Evolutionary conservation across 1,140 invertebrate genomes (phyloP).

Genomic region (Drosophila funebris): DNA sequence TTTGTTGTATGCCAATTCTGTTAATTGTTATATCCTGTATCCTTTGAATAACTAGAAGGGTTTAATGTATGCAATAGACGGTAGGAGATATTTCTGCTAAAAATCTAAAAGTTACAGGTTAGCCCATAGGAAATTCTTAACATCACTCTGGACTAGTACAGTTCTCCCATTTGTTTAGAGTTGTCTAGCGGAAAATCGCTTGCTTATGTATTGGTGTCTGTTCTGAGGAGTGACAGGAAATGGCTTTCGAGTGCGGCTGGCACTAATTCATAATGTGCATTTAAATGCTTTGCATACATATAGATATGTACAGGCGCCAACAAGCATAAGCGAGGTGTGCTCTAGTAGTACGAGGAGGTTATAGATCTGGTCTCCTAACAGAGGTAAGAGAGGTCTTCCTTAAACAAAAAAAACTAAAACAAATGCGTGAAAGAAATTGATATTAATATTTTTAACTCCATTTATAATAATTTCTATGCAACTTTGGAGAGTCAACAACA

Average conservation of each 20-base stretch:
- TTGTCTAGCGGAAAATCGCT: background rate
- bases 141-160: background rate
- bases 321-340: background rate
- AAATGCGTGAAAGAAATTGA: no score
- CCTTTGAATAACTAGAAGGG: no score
- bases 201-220: background rate
- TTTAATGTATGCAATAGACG: no score
- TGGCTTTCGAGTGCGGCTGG: slow-evolving; percentile 34
- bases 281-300: slow-evolving; percentile 18
- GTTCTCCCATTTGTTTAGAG: background rate
- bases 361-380: no score
- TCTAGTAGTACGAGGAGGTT: no score
- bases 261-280: slow-evolving; percentile 21
- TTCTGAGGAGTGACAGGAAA: slow-evolving; percentile 20
- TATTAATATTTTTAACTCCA: no score
- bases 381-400: no score
- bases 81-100: no score
- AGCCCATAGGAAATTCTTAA: background rate
- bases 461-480: no score
- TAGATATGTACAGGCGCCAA: background rate
- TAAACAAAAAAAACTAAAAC: no score
- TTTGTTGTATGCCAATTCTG: background rate
- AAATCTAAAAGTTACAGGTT: background rate
- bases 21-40: no score
- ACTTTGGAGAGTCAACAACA: no score